Evolutionary conservation across 2,888 invertebrate species (phyloP).

Genomic region (Andrena minutula): DNA sequence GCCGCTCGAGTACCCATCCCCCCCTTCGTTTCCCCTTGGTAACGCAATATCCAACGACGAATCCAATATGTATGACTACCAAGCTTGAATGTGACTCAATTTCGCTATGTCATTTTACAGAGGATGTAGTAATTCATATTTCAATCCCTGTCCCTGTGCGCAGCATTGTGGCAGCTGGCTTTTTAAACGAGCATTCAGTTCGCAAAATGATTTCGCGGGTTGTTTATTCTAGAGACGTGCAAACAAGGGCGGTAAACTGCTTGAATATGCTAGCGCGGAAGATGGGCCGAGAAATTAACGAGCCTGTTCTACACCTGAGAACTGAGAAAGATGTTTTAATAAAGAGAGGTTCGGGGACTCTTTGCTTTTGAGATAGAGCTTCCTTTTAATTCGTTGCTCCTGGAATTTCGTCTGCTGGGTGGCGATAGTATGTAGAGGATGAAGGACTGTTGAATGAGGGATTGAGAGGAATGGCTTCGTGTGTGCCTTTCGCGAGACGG

Average conservation of each 20-base stretch:
- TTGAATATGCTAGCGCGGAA: constrained; percentile 9
- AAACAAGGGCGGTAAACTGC: constrained; percentile 15
- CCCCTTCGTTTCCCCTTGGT: constrained; percentile 41
- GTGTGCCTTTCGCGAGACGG: no score
- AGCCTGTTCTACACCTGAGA: neutral
- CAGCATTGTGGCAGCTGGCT: neutral
- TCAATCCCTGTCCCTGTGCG: constrained; percentile 47
- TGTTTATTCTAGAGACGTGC: neutral
- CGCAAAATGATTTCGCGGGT: neutral
- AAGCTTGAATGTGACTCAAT: constrained; percentile 57
- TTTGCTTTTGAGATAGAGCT: neutral
- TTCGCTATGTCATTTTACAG: constrained; percentile 61
- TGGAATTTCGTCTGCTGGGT: neutral
- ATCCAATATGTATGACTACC: constrained; percentile 53
- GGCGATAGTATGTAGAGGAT: no score
- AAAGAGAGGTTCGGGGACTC: neutral
- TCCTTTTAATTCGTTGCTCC: neutral
- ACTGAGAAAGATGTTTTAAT: neutral
- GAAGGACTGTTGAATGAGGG: no score
- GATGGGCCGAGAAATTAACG: neutral
- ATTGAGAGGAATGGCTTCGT: no score
- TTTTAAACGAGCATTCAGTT: constrained; percentile 34
- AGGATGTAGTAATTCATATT: constrained; percentile 55
- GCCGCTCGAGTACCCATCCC: constrained; percentile 28
- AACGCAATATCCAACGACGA: constrained; percentile 50